Conservation (phyloP, 1,140 invertebrate genomes). For the Teleopsis dalmanni region DNA sequence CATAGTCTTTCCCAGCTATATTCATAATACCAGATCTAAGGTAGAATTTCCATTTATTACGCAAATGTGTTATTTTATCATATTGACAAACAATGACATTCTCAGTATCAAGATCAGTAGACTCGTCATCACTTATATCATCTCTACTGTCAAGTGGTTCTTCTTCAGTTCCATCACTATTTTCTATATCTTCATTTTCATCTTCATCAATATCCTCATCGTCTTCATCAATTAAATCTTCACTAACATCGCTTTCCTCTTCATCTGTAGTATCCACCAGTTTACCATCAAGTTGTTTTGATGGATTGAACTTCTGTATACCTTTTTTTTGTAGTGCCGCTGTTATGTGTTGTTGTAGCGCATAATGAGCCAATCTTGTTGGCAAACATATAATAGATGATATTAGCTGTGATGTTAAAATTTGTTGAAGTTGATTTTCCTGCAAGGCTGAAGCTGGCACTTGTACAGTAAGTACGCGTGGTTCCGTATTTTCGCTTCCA, state of each 20-base stretch:
- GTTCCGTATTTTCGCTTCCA: conserved; percentile 56
- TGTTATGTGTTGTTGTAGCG: conserved; percentile 81
- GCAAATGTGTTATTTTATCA: conserved; percentile 81
- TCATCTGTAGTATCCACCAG: conserved; percentile 70
- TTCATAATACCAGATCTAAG: too few species aligned
- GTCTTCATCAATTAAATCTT: conserved; percentile 61
- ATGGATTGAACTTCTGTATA: conserved; percentile 29
- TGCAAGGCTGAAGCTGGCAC: conserved; percentile 75
- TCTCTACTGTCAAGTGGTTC: conserved; percentile 94
- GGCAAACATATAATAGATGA: conserved; percentile 78
- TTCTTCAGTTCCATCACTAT: conserved; percentile 70
- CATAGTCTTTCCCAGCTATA: too few species aligned
- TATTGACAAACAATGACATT: conserved; percentile 99
- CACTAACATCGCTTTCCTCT: conserved; percentile 60
- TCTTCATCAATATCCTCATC: conserved; percentile 70
- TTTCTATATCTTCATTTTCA: conserved; percentile 65
- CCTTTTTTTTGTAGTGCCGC: conserved; percentile 57
- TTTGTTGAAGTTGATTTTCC: conserved; percentile 55
- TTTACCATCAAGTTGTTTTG: conserved; percentile 57
- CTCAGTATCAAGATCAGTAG: conserved; percentile 89
- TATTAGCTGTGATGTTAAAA: conserved; percentile 72
- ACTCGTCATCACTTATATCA: conserved; percentile 95
- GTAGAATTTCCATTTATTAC: too few species aligned
- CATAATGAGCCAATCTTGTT: conserved; percentile 63
- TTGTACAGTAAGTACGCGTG: conserved; percentile 69